Evolutionary conservation across 2,888 invertebrate genomes (phyloP).

Genomic region (Spodoptera picta): DNA sequence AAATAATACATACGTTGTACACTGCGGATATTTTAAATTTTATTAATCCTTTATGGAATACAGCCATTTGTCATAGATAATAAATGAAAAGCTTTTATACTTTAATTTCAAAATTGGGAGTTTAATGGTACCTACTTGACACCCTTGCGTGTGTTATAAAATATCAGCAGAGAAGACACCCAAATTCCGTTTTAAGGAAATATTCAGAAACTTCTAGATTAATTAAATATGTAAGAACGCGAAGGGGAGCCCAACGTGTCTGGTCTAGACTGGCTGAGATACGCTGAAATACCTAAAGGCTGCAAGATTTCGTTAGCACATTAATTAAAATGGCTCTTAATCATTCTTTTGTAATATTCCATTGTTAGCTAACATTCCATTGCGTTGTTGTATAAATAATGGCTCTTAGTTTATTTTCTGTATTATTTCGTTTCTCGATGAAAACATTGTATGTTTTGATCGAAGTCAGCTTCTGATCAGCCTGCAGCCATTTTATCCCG

Average conservation of each 20-base stretch:
- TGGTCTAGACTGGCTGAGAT: constrained; percentile 35
- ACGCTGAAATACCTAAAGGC: constrained; percentile 4
- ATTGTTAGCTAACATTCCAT: constrained; percentile 7
- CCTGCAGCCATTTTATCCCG: too few relatives aligned
- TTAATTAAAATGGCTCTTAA: constrained; percentile 29
- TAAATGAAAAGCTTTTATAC: too few relatives aligned
- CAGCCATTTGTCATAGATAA: too few relatives aligned
- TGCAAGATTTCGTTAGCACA: constrained; percentile 4
- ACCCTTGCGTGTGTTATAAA: constrained; percentile 4
- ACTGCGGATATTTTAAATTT: background rate
- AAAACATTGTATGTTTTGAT: constrained; percentile 1
- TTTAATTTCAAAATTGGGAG: too few relatives aligned
- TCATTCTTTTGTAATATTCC: constrained; percentile 20
- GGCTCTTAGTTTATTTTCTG: background rate
- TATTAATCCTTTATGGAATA: too few relatives aligned
- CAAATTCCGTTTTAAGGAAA: constrained; percentile 19
- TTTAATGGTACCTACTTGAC: background rate
- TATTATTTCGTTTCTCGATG: constrained; percentile 20
- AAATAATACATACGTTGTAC: background rate
- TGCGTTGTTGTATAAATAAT: constrained; percentile 25
- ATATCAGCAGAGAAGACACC: background rate
- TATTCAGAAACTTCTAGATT: constrained; percentile 14
- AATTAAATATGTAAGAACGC: constrained; percentile 37
- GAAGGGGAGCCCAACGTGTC: constrained; percentile 3
- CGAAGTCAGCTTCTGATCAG: background rate